Evolutionary conservation across 2,113 vertebrate species (phyloP).

Genomic region (Apistogramma diplotaenia): DNA sequence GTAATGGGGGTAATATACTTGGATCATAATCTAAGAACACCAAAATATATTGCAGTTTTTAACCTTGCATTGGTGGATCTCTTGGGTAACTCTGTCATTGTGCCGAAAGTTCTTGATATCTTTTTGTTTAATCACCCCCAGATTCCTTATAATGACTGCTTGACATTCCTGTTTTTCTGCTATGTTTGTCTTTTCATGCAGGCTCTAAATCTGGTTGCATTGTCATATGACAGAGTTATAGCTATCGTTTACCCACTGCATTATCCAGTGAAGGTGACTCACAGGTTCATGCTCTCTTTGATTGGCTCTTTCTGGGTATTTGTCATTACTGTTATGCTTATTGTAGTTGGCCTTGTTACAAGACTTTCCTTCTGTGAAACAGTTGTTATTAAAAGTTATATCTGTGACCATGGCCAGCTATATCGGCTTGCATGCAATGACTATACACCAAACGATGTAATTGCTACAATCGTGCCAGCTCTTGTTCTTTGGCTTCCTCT

Average conservation of each 20-base stretch:
- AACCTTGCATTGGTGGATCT: too few species aligned
- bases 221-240: not conserved
- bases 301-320: not conserved
- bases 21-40: too few species aligned
- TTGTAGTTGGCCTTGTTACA: conserved; percentile 32
- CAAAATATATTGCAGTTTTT: too few species aligned
- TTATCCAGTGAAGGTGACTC: too few species aligned
- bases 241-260: not conserved
- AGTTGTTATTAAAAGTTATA: too few species aligned
- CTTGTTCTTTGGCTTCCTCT: not conserved
- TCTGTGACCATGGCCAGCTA: not conserved
- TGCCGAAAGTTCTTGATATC: too few species aligned
- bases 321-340: accelerated
- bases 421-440: not conserved
- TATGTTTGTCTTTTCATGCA: not conserved
- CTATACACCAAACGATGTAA: not conserved
- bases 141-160: conserved; percentile 61
- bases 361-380: conserved; percentile 63
- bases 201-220: not conserved
- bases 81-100: too few species aligned
- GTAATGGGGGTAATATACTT: too few species aligned
- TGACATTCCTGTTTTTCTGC: conserved; percentile 25
- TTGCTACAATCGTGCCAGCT: not conserved
- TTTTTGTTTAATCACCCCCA: too few species aligned
- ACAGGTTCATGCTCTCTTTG: not conserved